Conservation (phyloP, 2,113 vertebrate genomes). For the Archilochus colubris region DNA sequence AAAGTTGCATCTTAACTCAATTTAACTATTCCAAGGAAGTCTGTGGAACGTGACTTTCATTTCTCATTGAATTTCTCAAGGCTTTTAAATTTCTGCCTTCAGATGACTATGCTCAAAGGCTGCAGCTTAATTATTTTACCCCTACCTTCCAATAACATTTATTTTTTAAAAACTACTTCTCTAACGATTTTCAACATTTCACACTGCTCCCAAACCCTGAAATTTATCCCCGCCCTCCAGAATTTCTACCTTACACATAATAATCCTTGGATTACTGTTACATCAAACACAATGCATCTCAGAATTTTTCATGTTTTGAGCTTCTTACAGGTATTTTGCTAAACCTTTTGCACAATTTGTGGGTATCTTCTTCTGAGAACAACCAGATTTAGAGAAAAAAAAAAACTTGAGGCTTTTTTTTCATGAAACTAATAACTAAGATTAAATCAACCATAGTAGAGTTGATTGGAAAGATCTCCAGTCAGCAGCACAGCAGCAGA, state of each 20-base stretch:
- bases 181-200: neutral
- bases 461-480: neutral
- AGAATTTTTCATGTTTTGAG: neutral
- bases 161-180: neutral
- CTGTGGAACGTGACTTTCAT: neutral
- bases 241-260: neutral
- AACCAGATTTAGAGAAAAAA: neutral
- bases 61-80: neutral
- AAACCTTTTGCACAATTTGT: neutral
- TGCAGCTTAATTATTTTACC: neutral
- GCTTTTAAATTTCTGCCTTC: neutral
- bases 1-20: neutral
- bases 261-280: neutral
- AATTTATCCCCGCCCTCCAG: neutral
- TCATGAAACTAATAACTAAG: neutral
- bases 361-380: neutral
- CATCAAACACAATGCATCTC: neutral
- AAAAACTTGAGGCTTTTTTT: fast-evolving
- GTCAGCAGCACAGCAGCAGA: neutral
- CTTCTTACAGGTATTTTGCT: neutral
- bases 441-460: neutral
- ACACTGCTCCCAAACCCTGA: neutral
- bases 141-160: neutral
- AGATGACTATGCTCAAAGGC: neutral
- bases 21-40: neutral